A percentile compares a stretch with the other conserved stretches of the same genome.
These are phyloP conservation scores for Geococcyx californianus DNA, from an alignment of 2,113 vertebrate genomes.

Conservation along the genomic window DNA sequence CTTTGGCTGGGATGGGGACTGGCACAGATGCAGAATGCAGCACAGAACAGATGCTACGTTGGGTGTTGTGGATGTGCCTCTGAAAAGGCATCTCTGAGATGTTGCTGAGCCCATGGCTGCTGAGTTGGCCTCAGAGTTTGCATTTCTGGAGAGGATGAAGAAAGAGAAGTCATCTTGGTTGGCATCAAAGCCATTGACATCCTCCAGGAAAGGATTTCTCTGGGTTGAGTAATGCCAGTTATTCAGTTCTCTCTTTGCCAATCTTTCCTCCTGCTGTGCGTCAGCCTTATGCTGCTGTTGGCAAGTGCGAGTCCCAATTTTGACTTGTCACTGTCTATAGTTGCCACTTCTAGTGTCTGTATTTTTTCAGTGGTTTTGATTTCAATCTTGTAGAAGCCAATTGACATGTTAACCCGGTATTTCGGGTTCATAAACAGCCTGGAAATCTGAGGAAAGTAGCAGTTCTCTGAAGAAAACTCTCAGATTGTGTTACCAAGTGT, in stretches of 20 bases:
- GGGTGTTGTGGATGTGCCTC: neutral
- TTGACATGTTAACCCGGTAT: neutral
- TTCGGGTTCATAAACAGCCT: neutral
- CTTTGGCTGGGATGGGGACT: neutral
- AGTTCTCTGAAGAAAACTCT: neutral
- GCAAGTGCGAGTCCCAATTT: accelerated
- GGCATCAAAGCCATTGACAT: neutral
- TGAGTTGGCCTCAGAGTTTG: neutral
- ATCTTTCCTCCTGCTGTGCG: neutral
- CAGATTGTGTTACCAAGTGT: neutral
- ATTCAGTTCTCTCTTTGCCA: neutral
- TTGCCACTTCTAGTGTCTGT: neutral
- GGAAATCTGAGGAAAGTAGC: neutral
- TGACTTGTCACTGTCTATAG: neutral
- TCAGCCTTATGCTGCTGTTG: neutral
- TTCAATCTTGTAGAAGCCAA: neutral
- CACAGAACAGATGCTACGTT: accelerated
- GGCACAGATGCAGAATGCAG: neutral
- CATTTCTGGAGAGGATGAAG: neutral
- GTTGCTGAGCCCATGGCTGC: neutral
- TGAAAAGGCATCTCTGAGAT: neutral
- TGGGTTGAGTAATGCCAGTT: neutral
- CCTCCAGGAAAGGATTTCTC: neutral
- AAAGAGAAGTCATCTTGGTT: neutral
- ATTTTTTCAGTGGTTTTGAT: neutral